Evolutionary conservation across 2,888 invertebrate species (phyloP).

Genomic region (Aspidiotus destructor): DNA sequence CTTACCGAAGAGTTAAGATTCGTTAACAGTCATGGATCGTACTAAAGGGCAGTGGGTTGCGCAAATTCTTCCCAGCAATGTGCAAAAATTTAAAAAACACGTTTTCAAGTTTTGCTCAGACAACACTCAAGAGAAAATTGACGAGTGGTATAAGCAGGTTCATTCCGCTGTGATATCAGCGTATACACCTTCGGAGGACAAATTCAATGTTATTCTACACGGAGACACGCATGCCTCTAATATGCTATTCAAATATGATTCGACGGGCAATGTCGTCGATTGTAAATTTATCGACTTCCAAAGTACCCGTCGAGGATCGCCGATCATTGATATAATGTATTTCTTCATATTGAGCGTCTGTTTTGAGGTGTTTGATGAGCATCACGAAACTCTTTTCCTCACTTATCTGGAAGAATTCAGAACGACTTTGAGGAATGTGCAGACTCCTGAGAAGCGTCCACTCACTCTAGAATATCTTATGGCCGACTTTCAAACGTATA

Average conservation of each 20-base stretch:
- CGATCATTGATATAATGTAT: constrained; percentile 33
- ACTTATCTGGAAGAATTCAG: constrained; percentile 30
- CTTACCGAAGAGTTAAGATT: background rate
- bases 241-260: constrained; percentile 35
- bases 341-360: constrained; percentile 32
- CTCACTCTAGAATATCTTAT: too few species aligned
- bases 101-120: too few species aligned
- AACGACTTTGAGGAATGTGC: constrained; percentile 16
- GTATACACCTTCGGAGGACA: background rate
- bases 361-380: constrained; percentile 28
- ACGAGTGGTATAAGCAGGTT: too few species aligned
- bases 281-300: constrained; percentile 34
- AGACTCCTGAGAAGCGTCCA: too few species aligned
- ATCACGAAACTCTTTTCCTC: constrained; percentile 17
- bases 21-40: background rate
- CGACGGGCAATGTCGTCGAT: too few species aligned
- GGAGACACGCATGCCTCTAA: constrained; percentile 27
- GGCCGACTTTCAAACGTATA: too few species aligned
- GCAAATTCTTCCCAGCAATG: too few species aligned
- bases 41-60: too few species aligned
- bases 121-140: too few species aligned
- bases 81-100: too few species aligned
- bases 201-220: constrained; percentile 22
- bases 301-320: constrained; percentile 30
- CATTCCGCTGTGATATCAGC: background rate